A percentile compares a stretch with the other conserved stretches of the same genome.
Evolutionary conservation across 2,888 invertebrate genomes (phyloP).

Genomic region (Melikaiella ostensackeni): DNA sequence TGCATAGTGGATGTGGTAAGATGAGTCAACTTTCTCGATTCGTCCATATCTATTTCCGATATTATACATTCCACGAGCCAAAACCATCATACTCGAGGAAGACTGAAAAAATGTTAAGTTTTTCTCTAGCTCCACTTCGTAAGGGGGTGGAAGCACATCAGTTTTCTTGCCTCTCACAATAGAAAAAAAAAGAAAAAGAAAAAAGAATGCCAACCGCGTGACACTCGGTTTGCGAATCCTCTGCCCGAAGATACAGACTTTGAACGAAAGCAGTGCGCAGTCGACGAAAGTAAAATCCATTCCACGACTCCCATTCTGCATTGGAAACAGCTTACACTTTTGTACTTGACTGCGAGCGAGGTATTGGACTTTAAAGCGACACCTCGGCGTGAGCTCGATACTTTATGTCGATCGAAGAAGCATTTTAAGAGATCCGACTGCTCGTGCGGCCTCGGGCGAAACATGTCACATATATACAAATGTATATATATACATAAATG

Average conservation of each 20-base stretch:
- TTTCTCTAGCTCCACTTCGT: no score
- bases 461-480: neutral
- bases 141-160: neutral
- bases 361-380: constrained; percentile 39
- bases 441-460: neutral
- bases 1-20: no score
- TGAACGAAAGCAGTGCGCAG: constrained; percentile 11
- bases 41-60: no score
- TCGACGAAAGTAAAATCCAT: constrained; percentile 55
- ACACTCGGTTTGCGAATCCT: constrained; percentile 23
- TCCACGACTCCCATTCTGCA: constrained; percentile 52
- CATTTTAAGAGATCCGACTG: constrained; percentile 27
- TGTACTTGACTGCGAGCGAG: constrained; percentile 50
- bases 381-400: constrained; percentile 22
- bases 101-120: no score
- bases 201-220: constrained; percentile 24
- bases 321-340: constrained; percentile 56
- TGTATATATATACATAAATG: no score
- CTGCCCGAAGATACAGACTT: neutral
- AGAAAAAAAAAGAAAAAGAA: neutral
- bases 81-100: no score
- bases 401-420: constrained; percentile 29
- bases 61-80: no score
- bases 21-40: no score
- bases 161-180: neutral